A percentile compares a stretch with the other conserved stretches of the same genome.
These are phyloP conservation scores for Oreonectes daqikongensis DNA, from an alignment of 2,797 vertebrate species.

Conservation along the genomic window DNA sequence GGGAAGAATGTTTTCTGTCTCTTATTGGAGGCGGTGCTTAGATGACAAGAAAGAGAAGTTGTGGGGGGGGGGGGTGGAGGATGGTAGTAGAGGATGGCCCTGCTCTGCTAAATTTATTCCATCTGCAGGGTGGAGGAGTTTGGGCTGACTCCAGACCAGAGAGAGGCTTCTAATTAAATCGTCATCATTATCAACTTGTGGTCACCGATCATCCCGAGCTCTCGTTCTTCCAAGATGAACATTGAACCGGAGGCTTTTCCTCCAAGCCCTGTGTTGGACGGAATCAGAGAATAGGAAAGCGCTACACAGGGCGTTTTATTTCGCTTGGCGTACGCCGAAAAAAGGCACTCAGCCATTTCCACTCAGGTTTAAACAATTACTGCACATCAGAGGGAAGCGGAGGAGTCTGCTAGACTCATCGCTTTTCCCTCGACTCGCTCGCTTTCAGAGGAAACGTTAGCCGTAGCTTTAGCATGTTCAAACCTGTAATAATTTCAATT, in stretches of 20 bases:
- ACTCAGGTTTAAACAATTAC: slow-evolving; percentile 83
- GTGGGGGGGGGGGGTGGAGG: slow-evolving; percentile 66
- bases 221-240: slow-evolving; percentile 76
- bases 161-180: slow-evolving; percentile 87
- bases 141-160: slow-evolving; percentile 77
- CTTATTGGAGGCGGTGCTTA: slow-evolving; percentile 72
- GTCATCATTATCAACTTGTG: slow-evolving; percentile 86
- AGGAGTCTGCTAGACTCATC: slow-evolving; percentile 66
- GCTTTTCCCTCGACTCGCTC: slow-evolving; percentile 59
- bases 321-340: slow-evolving; percentile 66
- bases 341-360: slow-evolving; percentile 72
- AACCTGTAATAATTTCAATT: slow-evolving; percentile 74
- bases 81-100: slow-evolving; percentile 62
- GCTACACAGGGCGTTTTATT: slow-evolving; percentile 48
- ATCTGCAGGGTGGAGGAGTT: slow-evolving; percentile 84
- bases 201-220: slow-evolving; percentile 75
- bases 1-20: slow-evolving; percentile 69
- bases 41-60: slow-evolving; percentile 58
- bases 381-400: slow-evolving; percentile 71
- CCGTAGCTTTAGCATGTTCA: slow-evolving; percentile 39
- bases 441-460: slow-evolving; percentile 32
- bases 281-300: slow-evolving; percentile 75
- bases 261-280: slow-evolving; percentile 71
- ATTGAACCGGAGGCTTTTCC: slow-evolving; percentile 74
- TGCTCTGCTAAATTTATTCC: slow-evolving; percentile 84